A percentile compares a stretch with the other conserved stretches of the same genome.
Evolutionary conservation across 2,797 vertebrate genomes (phyloP).

Genomic region (Spinus pinus): DNA sequence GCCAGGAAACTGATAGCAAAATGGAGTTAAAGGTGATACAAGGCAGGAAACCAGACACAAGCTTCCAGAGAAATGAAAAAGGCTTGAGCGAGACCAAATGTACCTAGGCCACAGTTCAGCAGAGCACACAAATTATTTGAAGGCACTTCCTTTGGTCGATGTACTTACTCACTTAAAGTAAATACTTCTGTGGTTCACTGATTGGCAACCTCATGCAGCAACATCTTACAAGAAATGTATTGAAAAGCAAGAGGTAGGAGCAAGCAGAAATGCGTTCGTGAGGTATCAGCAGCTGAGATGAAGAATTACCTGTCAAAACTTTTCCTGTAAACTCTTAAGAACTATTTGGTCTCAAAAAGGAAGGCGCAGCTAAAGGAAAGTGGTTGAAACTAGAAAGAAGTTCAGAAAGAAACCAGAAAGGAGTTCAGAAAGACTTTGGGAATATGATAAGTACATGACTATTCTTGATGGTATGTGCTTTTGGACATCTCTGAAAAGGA

Average conservation of each 20-base stretch:
- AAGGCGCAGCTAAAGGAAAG: not conserved
- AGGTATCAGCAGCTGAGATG: not conserved
- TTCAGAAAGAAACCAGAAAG: not conserved
- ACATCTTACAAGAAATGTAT: not conserved
- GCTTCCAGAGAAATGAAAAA: conserved; percentile 13
- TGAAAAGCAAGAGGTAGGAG: not conserved
- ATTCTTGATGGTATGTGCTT: not conserved
- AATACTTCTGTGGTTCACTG: conserved; percentile 13
- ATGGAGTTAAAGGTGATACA: not conserved
- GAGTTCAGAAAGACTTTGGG: not conserved
- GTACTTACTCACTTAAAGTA: not conserved
- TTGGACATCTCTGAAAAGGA: not conserved
- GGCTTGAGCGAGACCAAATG: not conserved
- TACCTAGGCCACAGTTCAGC: conserved; percentile 24
- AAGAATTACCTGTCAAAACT: not conserved
- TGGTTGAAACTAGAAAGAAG: not conserved
- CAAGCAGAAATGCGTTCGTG: not conserved
- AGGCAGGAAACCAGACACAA: not conserved
- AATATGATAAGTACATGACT: not conserved
- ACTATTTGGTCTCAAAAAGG: not conserved
- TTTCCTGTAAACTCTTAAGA: not conserved
- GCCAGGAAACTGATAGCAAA: not conserved
- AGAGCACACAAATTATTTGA: conserved; percentile 12
- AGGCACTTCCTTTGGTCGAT: not conserved
- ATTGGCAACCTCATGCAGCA: conserved; percentile 18